phyloP scores from a whole-genome alignment of 2,113 vertebrate genomes.

The Pelvicachromis taeniatus region DNA sequence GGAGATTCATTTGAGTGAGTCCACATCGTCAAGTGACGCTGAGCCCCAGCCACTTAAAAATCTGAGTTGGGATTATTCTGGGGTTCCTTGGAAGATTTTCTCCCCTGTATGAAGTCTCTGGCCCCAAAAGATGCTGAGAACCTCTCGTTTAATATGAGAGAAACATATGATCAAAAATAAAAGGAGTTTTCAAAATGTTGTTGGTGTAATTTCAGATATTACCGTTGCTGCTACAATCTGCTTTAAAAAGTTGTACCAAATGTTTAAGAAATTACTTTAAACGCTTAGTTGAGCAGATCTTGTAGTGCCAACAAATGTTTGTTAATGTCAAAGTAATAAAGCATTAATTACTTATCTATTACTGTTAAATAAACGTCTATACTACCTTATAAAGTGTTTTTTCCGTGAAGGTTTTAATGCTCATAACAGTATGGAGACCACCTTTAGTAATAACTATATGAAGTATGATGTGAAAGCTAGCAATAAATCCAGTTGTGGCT shows the following conservation, averaged over 20 bases:
- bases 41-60: neutral
- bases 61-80: neutral
- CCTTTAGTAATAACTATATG: neutral
- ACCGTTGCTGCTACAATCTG: neutral
- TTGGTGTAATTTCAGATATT: neutral
- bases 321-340: neutral
- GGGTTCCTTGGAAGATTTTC: neutral
- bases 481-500: neutral
- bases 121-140: neutral
- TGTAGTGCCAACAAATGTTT: neutral
- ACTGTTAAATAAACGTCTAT: neutral
- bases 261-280: neutral
- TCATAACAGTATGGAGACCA: neutral
- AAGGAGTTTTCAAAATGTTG: neutral
- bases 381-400: neutral
- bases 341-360: neutral
- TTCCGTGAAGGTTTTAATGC: neutral
- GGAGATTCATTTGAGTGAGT: neutral
- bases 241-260: neutral
- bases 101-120: neutral
- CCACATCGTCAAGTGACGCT: neutral
- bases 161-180: neutral
- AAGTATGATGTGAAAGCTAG: neutral
- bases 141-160: neutral
- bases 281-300: neutral